Evolutionary conservation across 1,140 invertebrate species (phyloP), one percentile per base, ranked within the genome.

Genomic region (Atta texana): DNA sequence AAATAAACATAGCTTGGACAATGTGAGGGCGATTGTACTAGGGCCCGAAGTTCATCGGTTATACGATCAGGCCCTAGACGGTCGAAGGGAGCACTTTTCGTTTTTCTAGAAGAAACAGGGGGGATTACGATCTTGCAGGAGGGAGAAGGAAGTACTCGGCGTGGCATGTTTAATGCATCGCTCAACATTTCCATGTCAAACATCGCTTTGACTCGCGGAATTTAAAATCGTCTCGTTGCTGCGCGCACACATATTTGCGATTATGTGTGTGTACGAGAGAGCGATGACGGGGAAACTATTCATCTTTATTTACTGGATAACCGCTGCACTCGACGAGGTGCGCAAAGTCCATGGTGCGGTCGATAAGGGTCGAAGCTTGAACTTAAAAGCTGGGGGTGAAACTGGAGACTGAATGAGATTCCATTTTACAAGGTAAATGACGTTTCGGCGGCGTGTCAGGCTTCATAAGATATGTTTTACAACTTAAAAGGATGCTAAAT

Each of bases 121-220:
- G 39, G 69, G 64, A 71, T 76, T 68, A 74, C 87, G 53, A 61
- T 69, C 53, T 80, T 69, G 64, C 78, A 69, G 80, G 90, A 86
- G 80, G 81, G 90, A 88, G 55, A 85, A 90, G 88, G 90, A 85
- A 92, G 88, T 91, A 94, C 91, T 93, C 87, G 75, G 88, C 91
- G 75, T 71, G 66, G 91, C 91, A 95, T 95, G 94, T 95, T 94
- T 95, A 95, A 95, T 95, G 94, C 94, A 95, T 95, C 92, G 91
- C 91, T 93, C 93, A 92, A 93, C 92, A 95, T 95, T 95, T 95
- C 94, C 94, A 95, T 95, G 94, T 95, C 94, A 95, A 95, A 95
- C 94, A 95, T 95, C 91, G 94, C 94, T 95, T 95, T 95, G 94
- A 95, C 94, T 94, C 92, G 92, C 93, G 93, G 93, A 95, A 95